These are phyloP conservation scores for Antechinus flavipes DNA, from an alignment of 2,113 vertebrate genomes.

Conservation along the genomic window DNA sequence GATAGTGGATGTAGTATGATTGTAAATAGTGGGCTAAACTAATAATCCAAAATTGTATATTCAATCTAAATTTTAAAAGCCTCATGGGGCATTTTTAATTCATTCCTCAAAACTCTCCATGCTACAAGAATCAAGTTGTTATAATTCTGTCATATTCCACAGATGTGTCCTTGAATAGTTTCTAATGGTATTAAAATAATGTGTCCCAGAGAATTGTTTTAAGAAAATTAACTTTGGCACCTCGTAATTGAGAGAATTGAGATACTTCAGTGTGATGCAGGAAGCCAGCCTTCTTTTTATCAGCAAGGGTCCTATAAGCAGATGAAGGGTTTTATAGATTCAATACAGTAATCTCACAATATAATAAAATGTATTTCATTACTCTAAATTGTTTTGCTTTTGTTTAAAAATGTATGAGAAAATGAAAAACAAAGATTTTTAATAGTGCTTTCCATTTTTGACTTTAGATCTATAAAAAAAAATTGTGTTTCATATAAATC, in stretches of 20 bases:
- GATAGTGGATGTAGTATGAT: neutral
- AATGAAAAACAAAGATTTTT: constrained; percentile 56
- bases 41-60: neutral
- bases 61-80: constrained; percentile 50
- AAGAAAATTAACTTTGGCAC: constrained; percentile 69
- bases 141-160: constrained; percentile 50
- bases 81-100: constrained; percentile 27
- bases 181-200: constrained; percentile 43
- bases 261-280: constrained; percentile 46
- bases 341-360: constrained; percentile 57
- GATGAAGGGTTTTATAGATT: constrained; percentile 45
- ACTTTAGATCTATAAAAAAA: constrained; percentile 2
- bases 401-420: constrained; percentile 43
- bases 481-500: constrained; percentile 18
- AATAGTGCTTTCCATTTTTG: constrained; percentile 17
- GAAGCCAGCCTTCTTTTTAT: constrained; percentile 59
- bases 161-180: constrained; percentile 11
- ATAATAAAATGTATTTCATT: constrained; percentile 13
- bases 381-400: constrained; percentile 48
- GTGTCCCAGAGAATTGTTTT: constrained; percentile 46
- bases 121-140: constrained; percentile 26
- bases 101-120: constrained; percentile 31
- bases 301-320: constrained; percentile 16
- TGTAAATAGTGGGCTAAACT: neutral
- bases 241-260: constrained; percentile 62